Base-by-base conservation (phyloP, 2,888 invertebrate genomes). In the Acanthopleura granulata region DNA sequence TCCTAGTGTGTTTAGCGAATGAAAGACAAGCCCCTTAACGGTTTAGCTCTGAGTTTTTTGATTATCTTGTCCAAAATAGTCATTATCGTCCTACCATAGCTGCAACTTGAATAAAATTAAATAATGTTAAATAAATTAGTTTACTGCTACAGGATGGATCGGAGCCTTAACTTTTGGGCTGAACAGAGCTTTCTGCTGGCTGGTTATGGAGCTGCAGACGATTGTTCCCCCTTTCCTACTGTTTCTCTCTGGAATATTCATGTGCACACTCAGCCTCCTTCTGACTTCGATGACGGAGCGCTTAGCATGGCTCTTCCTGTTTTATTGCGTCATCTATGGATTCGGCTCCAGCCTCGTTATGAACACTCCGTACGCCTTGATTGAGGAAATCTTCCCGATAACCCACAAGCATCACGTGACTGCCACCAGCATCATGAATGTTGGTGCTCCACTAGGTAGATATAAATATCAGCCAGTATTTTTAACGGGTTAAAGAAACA, bases 391-490 rank as follows among this genome's bases (percentile, higher is more conserved):
- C 73, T 81, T 80, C 71, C 82, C 82, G 27, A 76, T 77, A 62
- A 57, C 78, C 16, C 82, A 82, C 50, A 79, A 75, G 12, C 66
- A 77, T 15, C 80, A 82, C 66, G 79, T 82, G 12, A 77, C 81
- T 16, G 78, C 82, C 25, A 82, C 82, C 49, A 81, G 81, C 61
- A 75, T 82, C 61, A 78, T 76, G 72, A 80, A 79, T 57, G 80
- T 80, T 49, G 82, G 77, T 14, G 78, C 78, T 49, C 82, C 82
- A 11, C 62, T 82, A 11, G 81, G 82, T 82, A 66, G 72, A 80
- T 78, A 62, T 40, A 40, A 40, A 40, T 6, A n/a, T 29, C 30
- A 30, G 14, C 25, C n/a, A 14, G 70, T 25, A n/a, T 30, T 4
- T 18, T 3, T 18, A 22, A 22, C 14, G 27, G 9, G 22, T 25